Conservation (phyloP, 2,113 vertebrate genomes). For the Corythornis vintsioides region DNA sequence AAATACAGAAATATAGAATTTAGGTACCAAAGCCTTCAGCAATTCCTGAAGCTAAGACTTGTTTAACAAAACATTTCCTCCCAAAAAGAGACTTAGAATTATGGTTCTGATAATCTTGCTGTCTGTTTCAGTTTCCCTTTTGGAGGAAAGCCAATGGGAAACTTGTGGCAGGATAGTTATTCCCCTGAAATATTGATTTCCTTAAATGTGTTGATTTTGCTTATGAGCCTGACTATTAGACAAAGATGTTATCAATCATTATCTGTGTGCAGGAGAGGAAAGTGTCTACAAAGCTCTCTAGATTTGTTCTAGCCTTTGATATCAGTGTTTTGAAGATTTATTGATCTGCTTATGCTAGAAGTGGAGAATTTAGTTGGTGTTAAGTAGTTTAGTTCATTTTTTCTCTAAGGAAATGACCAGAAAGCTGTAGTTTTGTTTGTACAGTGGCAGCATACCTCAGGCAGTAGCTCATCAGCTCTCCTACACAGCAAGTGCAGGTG, state of each 20-base stretch:
- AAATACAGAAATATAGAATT: not conserved
- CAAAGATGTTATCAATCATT: not conserved
- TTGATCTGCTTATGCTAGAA: not conserved
- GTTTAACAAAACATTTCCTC: not conserved
- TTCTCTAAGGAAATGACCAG: not conserved
- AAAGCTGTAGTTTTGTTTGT: not conserved
- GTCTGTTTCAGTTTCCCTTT: conserved; percentile 9
- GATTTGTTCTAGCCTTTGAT: not conserved
- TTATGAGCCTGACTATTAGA: not conserved
- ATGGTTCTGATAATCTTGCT: not conserved
- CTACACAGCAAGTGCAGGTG: not conserved
- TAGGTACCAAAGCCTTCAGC: not conserved
- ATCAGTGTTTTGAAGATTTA: not conserved
- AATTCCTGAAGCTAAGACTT: not conserved
- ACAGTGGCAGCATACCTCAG: not conserved
- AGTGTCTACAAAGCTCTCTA: not conserved
- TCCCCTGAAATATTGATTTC: conserved; percentile 1
- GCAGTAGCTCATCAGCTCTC: not conserved
- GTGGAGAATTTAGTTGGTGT: not conserved
- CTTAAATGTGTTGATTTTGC: not conserved
- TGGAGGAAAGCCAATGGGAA: conserved; percentile 5
- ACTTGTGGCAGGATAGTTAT: not conserved
- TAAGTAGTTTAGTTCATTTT: not conserved
- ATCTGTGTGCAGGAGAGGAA: not conserved
- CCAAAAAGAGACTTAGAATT: not conserved